phyloP scores from a whole-genome alignment of 2,888 invertebrate species.

The Philonicus albiceps region DNA sequence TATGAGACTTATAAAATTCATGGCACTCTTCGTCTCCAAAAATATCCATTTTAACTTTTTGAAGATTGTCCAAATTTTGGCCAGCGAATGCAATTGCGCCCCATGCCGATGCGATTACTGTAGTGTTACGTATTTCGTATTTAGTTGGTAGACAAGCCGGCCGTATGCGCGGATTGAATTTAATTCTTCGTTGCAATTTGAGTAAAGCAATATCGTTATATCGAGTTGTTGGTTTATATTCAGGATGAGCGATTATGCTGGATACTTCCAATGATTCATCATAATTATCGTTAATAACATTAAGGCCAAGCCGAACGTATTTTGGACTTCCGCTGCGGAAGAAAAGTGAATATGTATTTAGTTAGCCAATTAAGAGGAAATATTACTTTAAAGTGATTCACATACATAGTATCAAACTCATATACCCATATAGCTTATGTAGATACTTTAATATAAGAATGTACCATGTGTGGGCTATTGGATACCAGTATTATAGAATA shows the following conservation, averaged over 20 bases:
- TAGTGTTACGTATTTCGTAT: conserved; percentile 49
- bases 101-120: conserved; percentile 65
- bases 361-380: no score
- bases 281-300: conserved; percentile 53
- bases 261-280: conserved; percentile 57
- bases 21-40: conserved; percentile 61
- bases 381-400: no score
- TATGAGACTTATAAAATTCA: conserved; percentile 50
- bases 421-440: no score
- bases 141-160: conserved; percentile 64
- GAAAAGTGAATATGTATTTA: not conserved
- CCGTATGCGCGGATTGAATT: conserved; percentile 60
- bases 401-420: no score
- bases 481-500: no score
- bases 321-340: conserved; percentile 46
- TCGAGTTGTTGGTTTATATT: conserved; percentile 58
- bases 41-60: conserved; percentile 65
- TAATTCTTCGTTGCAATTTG: conserved; percentile 58
- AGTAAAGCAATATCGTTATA: conserved; percentile 68
- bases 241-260: conserved; percentile 57
- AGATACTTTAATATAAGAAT: no score
- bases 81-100: conserved; percentile 61
- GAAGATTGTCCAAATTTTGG: conserved; percentile 58
- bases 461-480: no score
- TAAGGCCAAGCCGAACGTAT: conserved; percentile 56